phyloP scores from a whole-genome alignment of 1,140 invertebrate genomes.

The Theocolax elegans region DNA sequence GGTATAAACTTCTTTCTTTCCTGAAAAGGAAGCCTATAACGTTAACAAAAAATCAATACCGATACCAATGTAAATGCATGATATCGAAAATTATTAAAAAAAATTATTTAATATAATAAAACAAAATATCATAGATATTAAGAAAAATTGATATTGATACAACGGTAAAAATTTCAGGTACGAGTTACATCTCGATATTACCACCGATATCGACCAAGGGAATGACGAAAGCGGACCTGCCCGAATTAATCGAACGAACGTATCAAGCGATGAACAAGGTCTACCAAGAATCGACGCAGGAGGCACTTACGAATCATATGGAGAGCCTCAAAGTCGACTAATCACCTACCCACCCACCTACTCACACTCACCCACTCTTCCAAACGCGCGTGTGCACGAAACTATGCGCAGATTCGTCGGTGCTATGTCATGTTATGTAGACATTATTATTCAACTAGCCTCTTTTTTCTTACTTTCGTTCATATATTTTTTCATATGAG shows the following conservation, averaged over 20 bases:
- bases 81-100: no score
- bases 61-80: no score
- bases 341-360: no score
- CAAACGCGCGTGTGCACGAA: neutral
- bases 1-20: no score
- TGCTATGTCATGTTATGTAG: neutral
- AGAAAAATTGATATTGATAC: no score
- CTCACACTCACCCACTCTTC: neutral
- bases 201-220: conserved; percentile 76
- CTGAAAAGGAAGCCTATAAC: no score
- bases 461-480: no score
- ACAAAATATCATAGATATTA: no score
- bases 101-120: no score
- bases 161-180: conserved; percentile 71
- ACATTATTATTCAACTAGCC: no score
- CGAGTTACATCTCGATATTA: conserved; percentile 76
- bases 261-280: conserved; percentile 74
- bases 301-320: conserved; percentile 59
- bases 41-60: no score
- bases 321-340: conserved; percentile 49
- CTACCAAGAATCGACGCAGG: conserved; percentile 70
- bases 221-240: conserved; percentile 73
- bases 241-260: conserved; percentile 73
- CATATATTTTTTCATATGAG: no score
- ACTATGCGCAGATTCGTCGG: neutral